Percentiles rank a stretch among this genome's conserved stretches.
Evolutionary conservation across 2,113 vertebrate species (phyloP).

Genomic region (Cavia aperea): DNA sequence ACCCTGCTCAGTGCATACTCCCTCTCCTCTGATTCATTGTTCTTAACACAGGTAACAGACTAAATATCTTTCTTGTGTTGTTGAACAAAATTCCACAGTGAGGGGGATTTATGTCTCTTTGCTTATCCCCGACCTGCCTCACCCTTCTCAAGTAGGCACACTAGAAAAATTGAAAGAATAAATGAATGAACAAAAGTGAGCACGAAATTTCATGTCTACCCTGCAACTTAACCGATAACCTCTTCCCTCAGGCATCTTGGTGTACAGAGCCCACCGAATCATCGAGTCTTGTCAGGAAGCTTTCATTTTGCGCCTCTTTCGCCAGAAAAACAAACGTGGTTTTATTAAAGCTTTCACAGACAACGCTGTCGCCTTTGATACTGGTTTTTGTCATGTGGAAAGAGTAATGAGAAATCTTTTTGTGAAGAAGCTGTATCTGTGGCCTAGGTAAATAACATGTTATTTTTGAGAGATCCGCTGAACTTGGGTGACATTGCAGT

Average conservation of each 20-base stretch:
- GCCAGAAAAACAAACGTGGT: conserved; percentile 97
- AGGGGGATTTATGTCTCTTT: background rate
- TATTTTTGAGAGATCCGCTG: background rate
- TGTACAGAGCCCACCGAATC: conserved; percentile 92
- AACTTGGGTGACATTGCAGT: background rate
- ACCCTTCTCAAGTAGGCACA: background rate
- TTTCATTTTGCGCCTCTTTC: conserved; percentile 94
- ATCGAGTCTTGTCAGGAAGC: conserved; percentile 98
- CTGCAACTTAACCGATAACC: background rate
- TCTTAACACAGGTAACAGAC: background rate
- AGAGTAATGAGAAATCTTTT: conserved; percentile 98
- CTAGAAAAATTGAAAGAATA: background rate
- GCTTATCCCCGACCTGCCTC: background rate
- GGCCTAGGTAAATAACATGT: conserved; percentile 86
- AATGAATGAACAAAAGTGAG: background rate
- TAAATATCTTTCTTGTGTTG: background rate
- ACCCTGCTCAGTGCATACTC: background rate
- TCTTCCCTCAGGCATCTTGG: conserved; percentile 84
- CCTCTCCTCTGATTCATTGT: background rate
- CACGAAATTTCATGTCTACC: rapidly evolving
- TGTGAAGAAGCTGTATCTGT: conserved; percentile 93
- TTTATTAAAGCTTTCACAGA: conserved; percentile 99
- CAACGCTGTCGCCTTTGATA: conserved; percentile 89
- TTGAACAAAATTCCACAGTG: background rate
- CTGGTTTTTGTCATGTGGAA: conserved; percentile 96